Conservation (phyloP, 2,113 vertebrate genomes). For the Phaethornis superciliosus region DNA sequence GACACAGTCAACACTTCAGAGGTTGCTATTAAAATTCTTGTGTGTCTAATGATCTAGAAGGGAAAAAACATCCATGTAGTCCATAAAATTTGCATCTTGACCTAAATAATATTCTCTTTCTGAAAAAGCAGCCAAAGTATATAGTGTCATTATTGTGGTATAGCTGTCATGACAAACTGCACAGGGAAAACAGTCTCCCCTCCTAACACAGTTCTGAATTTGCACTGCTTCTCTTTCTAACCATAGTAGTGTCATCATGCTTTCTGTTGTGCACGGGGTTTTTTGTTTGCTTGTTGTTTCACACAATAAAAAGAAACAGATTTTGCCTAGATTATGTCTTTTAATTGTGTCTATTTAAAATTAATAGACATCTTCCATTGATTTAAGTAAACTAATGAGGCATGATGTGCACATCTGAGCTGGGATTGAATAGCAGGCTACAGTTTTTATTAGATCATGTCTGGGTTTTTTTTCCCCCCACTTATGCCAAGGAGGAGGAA, state of each 20-base stretch:
- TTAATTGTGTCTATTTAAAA: slow-evolving; percentile 6
- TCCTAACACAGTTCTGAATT: slow-evolving; percentile 18
- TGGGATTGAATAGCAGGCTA: neutral
- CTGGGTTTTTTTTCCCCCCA: neutral
- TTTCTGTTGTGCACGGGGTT: neutral
- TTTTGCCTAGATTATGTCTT: neutral
- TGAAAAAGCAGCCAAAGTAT: slow-evolving; percentile 14
- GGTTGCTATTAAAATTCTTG: slow-evolving; percentile 21
- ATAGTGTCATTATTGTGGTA: neutral
- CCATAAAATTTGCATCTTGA: slow-evolving; percentile 36
- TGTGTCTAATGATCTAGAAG: neutral
- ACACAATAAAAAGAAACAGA: neutral
- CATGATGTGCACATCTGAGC: neutral
- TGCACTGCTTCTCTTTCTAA: slow-evolving; percentile 25
- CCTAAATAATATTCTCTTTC: neutral
- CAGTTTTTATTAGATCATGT: neutral
- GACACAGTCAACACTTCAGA: slow-evolving; percentile 33
- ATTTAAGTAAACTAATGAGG: neutral
- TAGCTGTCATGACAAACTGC: slow-evolving; percentile 13
- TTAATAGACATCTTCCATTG: neutral
- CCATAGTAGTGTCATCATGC: neutral
- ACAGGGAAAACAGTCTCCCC: neutral
- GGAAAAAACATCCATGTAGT: neutral
- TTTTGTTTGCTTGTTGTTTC: neutral
- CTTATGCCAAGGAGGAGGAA: neutral